Evolutionary conservation across 2,797 vertebrate species (phyloP), one percentile per base, ranked within the genome.

Genomic region (Champsocephalus esox): DNA sequence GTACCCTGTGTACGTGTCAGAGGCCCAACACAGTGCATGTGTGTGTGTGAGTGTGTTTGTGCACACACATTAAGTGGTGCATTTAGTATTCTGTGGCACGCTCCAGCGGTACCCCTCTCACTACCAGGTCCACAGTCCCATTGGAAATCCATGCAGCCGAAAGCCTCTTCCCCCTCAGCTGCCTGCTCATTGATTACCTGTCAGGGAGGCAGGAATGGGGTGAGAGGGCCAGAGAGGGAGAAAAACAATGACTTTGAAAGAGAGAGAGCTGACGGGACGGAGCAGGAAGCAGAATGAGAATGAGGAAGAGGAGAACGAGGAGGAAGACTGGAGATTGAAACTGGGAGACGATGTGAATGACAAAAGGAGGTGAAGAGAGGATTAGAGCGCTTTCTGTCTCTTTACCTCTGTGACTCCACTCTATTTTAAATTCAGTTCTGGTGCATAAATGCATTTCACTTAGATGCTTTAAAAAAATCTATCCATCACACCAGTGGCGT

Each of bases 161-260:
- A 84, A 38, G 81, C 70, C 73, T 78, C 78, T 69, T 77, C 79
- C 82, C 74, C 79, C 72, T 70, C 10, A 62, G 79, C 79, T 70
- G 80, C 60, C 57, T 50, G 77, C 59, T 81, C 77, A 91, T 90
- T 81, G 89, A 92, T 89, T 89, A 89, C 16, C 89, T 92, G 90
- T 86, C 92, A 83, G 85, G 21, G 70, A 50, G 51, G 43, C 54
- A 54, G 76, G 13, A 51, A 14, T 64, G 4, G 21, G 17, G 50
- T 9, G 38, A 38, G 56, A 32, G 56, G 17, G 17, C 1, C n/a
- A 51, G 65, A 68, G 85, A 82, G 59, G 51, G 48, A 60, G 77
- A 65, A 58, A 69, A 60, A 76, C 38, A 64, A 17, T 16, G 60
- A 70, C 38, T 74, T 46, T 73, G 65, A 56, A 49, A 74, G 63